These are phyloP conservation scores for Cactoblastis cactorum DNA, from an alignment of 2,888 invertebrate genomes.

Conservation along the genomic window DNA sequence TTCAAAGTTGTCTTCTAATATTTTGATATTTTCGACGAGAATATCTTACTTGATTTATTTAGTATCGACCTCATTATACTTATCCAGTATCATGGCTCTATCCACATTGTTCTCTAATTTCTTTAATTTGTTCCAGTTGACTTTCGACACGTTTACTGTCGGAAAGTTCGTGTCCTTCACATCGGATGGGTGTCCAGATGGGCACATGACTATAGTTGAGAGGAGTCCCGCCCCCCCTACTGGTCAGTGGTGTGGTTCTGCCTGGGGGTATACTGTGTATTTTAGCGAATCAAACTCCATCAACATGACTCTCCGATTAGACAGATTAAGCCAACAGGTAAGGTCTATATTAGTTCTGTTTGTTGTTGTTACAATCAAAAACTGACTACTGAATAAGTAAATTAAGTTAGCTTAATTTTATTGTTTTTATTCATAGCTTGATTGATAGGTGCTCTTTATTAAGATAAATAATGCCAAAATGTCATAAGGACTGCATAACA, in stretches of 20 bases:
- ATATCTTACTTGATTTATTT: too few species aligned
- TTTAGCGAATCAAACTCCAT: conserved; percentile 90
- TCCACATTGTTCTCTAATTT: neutral
- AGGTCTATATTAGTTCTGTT: conserved; percentile 22
- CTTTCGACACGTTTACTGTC: conserved; percentile 90
- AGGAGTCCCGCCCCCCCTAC: conserved; percentile 84
- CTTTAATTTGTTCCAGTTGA: conserved; percentile 82
- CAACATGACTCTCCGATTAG: conserved; percentile 85
- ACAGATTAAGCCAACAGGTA: conserved; percentile 87
- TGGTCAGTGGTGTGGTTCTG: conserved; percentile 91
- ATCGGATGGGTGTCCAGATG: conserved; percentile 88
- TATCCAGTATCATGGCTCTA: too few species aligned
- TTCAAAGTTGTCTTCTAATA: too few species aligned
- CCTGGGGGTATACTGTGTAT: conserved; percentile 91
- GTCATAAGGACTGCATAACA: too few species aligned
- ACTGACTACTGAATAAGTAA: too few species aligned
- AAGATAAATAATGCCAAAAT: too few species aligned
- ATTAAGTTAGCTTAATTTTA: too few species aligned
- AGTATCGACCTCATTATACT: too few species aligned
- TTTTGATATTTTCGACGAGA: too few species aligned
- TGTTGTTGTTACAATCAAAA: neutral
- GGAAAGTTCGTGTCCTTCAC: conserved; percentile 89
- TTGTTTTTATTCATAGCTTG: too few species aligned
- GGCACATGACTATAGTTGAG: conserved; percentile 89
- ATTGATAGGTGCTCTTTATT: too few species aligned